Conservation (phyloP, 30 jellyfish, hydroid and myxozoan genomes). For the Pseudorhiza aurosa region DNA sequence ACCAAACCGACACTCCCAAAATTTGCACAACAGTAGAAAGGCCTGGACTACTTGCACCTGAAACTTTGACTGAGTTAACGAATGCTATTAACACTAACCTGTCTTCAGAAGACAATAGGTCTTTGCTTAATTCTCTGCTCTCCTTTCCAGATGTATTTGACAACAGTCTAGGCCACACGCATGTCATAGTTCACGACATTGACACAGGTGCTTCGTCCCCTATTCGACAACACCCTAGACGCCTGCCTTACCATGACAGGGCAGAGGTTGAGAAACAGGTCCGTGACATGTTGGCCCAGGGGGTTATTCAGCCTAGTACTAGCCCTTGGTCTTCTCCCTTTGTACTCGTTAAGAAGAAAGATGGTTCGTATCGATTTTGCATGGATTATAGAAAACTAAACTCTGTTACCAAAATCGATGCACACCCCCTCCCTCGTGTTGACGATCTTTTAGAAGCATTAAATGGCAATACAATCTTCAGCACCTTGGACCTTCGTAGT, state of each 20-base stretch:
- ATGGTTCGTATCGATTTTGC: conserved; percentile 52
- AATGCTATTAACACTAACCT: conserved; percentile 45
- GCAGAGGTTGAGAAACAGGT: conserved; percentile 38
- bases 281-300: conserved; percentile 36
- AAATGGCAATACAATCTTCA: conserved; percentile 26
- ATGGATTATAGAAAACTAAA: conserved; percentile 23
- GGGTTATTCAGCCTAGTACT: conserved; percentile 57
- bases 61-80: conserved; percentile 35
- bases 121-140: conserved; percentile 20
- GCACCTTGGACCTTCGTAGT: conserved; percentile 30
- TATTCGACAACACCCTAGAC: conserved; percentile 46
- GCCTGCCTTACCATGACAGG: conserved; percentile 24
- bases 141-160: conserved; percentile 44
- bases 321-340: conserved; percentile 69
- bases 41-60: conserved; percentile 6
- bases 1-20: neutral
- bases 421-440: conserved; percentile 56
- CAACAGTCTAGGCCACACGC: conserved; percentile 46
- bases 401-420: conserved; percentile 33
- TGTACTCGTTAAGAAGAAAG: conserved; percentile 37
- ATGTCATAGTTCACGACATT: conserved; percentile 13
- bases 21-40: conserved; percentile 29
- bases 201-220: conserved; percentile 32
- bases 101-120: conserved; percentile 17
- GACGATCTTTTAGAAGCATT: conserved; percentile 49